Evolutionary conservation across 37 sponge, comb jelly and placozoan species (phyloP).

Genomic region (Halisarca cf. caerulea): DNA sequence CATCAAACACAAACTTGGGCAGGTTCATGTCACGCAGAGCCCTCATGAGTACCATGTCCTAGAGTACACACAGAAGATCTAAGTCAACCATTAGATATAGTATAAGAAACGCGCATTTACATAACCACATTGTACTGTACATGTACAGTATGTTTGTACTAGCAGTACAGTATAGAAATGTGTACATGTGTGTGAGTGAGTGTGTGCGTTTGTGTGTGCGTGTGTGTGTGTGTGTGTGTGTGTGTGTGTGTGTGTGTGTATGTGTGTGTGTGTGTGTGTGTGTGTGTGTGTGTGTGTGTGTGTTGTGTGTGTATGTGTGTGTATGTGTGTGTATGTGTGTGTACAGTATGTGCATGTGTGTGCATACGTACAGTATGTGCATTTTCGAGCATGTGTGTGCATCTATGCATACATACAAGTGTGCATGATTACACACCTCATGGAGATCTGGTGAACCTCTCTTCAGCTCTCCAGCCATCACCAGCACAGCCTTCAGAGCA

Average conservation of each 20-base stretch:
- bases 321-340: neutral
- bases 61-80: neutral
- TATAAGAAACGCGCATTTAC: neutral
- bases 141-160: neutral
- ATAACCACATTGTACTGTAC: too few relatives aligned
- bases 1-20: conserved; percentile 99
- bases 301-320: too few relatives aligned
- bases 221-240: neutral
- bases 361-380: neutral
- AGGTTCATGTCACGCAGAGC: conserved; percentile 99
- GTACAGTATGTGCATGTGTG: neutral
- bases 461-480: conserved; percentile 99
- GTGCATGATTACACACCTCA: conserved; percentile 50
- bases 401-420: neutral
- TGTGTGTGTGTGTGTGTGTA: neutral
- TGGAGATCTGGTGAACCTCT: conserved; percentile 95
- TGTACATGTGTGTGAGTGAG: neutral
- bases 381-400: neutral
- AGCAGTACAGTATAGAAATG: neutral
- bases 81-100: neutral
- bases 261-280: too few relatives aligned
- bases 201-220: neutral
- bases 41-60: conserved; percentile 98
- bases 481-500: conserved; percentile 99
- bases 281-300: neutral